Base-by-base conservation (phyloP, 2,888 invertebrate genomes). In the Acleris cristana region DNA sequence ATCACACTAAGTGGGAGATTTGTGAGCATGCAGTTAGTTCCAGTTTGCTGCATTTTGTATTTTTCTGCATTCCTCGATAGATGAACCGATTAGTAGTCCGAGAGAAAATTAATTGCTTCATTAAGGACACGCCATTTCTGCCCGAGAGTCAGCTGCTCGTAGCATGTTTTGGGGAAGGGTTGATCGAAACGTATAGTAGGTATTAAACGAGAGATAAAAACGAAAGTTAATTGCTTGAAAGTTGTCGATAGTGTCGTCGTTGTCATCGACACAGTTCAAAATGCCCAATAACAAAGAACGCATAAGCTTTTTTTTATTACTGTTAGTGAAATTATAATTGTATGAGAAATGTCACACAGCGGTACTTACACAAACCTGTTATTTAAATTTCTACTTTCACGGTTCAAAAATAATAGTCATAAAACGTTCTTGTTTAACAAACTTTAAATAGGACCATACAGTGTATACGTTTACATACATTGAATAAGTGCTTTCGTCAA, bases 361-460 rank as follows among this genome's bases (percentile, higher is more conserved):
- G 18, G 18, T 23, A 23, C 34, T 40, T 34, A 23, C 12, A 12
- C 18, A n/a, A n/a, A 51, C 34, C 51, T 16, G 44, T 52, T 44
- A 44, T 64, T 64, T 40, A 64, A 52, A 51, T 58, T 58, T 58
- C 45, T 58, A 53, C 44, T 48, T 65, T 34, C 30, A 53, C 58
- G 23, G 21, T 48, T 34, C 34, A 48, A 65, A n/a, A 34, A n/a
- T 26, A 6, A 18, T 30, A 30, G 19, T 14, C 45, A 10, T 51
- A 52, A 30, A 59, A 49, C 26, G 26, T 26, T 7, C 26, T 26
- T 26, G 7, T 26, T 26, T 2, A 26, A 26, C 26, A 7, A 26
- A 26, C 0, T 8, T 26, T 26, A 7, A 26, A 26, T 26, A 26
- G 6, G 23, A 4, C 2, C 26, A 8, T 7, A 26, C 26, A 7